Conservation (phyloP, 2,113 vertebrate genomes). For the Passer montanus region DNA sequence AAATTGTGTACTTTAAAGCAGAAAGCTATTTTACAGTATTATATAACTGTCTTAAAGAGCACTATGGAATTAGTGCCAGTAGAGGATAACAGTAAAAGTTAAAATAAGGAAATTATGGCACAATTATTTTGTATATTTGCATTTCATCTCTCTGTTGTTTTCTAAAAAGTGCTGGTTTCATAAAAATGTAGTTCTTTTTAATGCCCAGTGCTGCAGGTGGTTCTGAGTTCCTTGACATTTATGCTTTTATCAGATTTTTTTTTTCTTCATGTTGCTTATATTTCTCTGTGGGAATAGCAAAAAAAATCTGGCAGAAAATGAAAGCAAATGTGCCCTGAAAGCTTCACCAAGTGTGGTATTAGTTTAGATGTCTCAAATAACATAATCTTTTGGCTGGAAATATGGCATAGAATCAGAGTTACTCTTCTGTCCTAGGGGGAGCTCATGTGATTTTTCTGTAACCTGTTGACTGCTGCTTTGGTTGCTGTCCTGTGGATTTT, state of each 20-base stretch:
- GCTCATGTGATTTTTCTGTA: not conserved
- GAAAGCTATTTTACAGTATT: not conserved
- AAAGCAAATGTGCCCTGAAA: constrained; percentile 14
- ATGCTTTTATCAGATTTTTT: not conserved
- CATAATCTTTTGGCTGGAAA: not conserved
- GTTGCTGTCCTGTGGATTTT: not conserved
- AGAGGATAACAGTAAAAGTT: not conserved
- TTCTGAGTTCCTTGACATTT: not conserved
- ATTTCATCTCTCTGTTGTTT: not conserved
- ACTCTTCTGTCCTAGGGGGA: not conserved
- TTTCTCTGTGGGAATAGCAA: not conserved
- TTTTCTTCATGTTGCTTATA: not conserved
- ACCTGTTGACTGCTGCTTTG: not conserved
- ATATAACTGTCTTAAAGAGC: not conserved
- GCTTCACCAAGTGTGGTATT: not conserved
- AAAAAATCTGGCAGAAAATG: not conserved
- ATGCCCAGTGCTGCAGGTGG: not conserved
- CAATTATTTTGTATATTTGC: not conserved
- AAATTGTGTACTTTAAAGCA: not conserved
- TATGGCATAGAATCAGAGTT: not conserved
- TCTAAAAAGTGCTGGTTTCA: not conserved
- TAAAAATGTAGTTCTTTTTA: not conserved
- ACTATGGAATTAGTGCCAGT: not conserved
- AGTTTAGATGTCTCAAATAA: constrained; percentile 4
- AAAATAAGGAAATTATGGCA: not conserved